Evolutionary conservation across 2,888 invertebrate genomes (phyloP), one percentile per base, ranked within the genome.

Genomic region (Brachycybe producta): DNA sequence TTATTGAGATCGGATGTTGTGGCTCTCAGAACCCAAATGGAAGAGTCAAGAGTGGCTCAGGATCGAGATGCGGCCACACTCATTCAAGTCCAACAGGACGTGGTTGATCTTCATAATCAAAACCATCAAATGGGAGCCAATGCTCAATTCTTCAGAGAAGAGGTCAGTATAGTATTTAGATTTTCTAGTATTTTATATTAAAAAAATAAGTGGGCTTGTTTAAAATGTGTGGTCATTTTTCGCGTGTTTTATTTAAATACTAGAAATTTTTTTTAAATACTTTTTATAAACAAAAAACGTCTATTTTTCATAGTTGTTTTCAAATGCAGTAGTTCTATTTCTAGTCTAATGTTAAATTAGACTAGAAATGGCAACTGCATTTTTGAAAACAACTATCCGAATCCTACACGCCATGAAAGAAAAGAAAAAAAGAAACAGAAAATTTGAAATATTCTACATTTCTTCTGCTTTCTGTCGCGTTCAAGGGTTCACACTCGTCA

Each of bases 71-170:
- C 49, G 5, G 57, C 56, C 36, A 19, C 45, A 23, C 40, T 57
- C 5, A 48, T 41, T 5, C 57, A 55, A 30, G 28, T 59, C 43
- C 39, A 55, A 28, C 57, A 58, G 17, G 64, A 66, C 30, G 53
- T 62, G 17, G 56, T 59, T 4, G 60, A 62, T 51, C 49, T 65
- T 32, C 55, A 61, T 44, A 55, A 57, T 4, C 57, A 59, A 41
- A 56, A 61, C 41, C 55, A 57, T 5, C 59, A 59, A 27, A 57
- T 59, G 8, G 48, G 50, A 27, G 45, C 47, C 17, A 51, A 43
- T 3, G 51, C 51, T 13, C 53, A 57, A 36, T 52, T 52, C 30
- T 38, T 58, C 36, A 49, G 51, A 27, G 42, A 57, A n/a, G 55
- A 57, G 56, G 58, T 57, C 41, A 56, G 54, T 30, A 21, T 45